Evolutionary conservation across 2,113 vertebrate species (phyloP).

Genomic region (Rhinolophus sinicus): DNA sequence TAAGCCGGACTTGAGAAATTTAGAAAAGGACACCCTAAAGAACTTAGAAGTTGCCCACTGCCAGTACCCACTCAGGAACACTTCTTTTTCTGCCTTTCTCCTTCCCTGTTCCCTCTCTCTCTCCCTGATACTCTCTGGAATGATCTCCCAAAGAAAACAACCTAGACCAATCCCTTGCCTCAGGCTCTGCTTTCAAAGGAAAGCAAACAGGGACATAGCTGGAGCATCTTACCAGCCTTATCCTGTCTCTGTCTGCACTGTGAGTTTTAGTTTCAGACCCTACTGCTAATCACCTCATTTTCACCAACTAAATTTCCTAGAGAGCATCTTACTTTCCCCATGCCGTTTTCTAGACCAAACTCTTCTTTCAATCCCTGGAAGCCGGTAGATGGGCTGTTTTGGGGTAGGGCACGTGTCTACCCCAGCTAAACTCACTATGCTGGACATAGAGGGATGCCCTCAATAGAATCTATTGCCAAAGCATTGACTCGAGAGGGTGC

Average conservation of each 20-base stretch:
- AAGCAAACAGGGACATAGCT: not conserved
- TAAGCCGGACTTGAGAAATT: not conserved
- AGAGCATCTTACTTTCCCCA: not conserved
- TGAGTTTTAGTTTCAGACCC: not conserved
- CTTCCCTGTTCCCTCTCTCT: not conserved
- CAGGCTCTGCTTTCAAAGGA: not conserved
- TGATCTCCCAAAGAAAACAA: not conserved
- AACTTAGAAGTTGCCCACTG: not conserved
- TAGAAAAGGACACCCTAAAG: not conserved
- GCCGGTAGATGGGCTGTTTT: not conserved
- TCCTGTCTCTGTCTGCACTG: not conserved
- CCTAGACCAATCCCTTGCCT: not conserved
- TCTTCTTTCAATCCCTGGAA: not conserved
- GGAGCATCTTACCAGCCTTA: not conserved
- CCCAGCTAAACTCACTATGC: not conserved
- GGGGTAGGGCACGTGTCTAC: fast-evolving
- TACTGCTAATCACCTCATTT: not conserved
- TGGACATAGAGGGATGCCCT: not conserved
- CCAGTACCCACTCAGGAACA: too few relatives aligned
- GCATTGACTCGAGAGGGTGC: not conserved
- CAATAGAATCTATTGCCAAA: not conserved
- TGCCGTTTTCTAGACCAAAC: not conserved
- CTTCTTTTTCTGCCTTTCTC: not conserved
- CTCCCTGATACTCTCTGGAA: not conserved
- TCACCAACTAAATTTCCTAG: not conserved